Percentiles rank a stretch among this genome's conserved stretches.
Conservation (phyloP, 2,797 vertebrate species). For the Leucoraja ocellata region DNA sequence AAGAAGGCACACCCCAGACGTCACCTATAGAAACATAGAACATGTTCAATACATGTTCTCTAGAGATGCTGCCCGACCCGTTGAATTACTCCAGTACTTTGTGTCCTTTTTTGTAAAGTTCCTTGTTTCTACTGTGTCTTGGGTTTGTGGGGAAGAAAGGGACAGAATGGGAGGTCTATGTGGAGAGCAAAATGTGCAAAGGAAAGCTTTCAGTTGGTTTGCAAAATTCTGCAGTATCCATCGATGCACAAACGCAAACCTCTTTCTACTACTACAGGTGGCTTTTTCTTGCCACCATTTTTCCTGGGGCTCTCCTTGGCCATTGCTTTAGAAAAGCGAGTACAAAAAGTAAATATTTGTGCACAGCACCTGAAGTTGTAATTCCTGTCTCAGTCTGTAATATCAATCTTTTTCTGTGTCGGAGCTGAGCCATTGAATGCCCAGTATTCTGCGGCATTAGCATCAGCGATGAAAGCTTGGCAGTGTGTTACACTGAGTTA, state of each 20-base stretch:
- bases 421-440: background rate
- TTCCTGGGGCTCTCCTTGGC: background rate
- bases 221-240: background rate
- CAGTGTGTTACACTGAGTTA: background rate
- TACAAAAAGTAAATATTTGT: constrained; percentile 23
- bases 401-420: background rate
- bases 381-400: background rate
- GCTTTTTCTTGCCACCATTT: background rate
- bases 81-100: too few relatives aligned
- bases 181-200: background rate
- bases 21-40: too few relatives aligned
- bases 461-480: background rate
- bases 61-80: too few relatives aligned
- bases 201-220: background rate
- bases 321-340: background rate
- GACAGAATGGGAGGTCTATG: background rate
- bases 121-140: background rate
- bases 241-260: too few relatives aligned
- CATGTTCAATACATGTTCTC: too few relatives aligned
- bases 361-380: background rate
- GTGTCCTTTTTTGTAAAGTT: too few relatives aligned
- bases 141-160: background rate
- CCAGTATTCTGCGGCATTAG: background rate
- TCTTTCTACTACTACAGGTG: too few relatives aligned
- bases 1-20: too few relatives aligned